Evolutionary conservation across 2,888 invertebrate species (phyloP).

Genomic region (Dioctria linearis): DNA sequence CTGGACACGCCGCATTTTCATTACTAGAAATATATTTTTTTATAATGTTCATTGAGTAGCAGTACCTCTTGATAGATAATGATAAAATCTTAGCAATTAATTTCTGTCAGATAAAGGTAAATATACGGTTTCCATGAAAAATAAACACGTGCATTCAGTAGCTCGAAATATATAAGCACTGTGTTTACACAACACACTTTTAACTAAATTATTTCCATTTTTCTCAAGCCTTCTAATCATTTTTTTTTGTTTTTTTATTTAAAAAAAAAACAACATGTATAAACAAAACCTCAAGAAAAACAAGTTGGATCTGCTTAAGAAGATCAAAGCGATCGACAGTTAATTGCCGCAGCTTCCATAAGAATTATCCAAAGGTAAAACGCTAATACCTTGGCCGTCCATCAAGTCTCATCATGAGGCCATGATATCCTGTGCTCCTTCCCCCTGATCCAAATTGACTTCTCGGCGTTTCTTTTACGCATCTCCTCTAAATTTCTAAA

Average conservation of each 20-base stretch:
- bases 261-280: conserved; percentile 40
- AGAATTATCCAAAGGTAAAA: conserved; percentile 7
- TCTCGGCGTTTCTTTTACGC: neutral
- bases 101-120: too few relatives aligned
- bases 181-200: conserved; percentile 6
- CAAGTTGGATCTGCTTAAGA: conserved; percentile 4
- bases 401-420: neutral
- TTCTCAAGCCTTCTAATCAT: conserved; percentile 4
- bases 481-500: neutral
- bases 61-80: too few relatives aligned
- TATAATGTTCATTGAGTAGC: too few relatives aligned
- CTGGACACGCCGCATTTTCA: too few relatives aligned
- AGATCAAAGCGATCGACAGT: conserved; percentile 25
- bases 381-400: neutral
- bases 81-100: too few relatives aligned
- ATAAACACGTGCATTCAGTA: conserved; percentile 5
- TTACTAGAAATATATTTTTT: too few relatives aligned
- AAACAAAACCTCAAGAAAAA: conserved; percentile 19
- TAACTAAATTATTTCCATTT: conserved; percentile 4
- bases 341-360: conserved; percentile 23
- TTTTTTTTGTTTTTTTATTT: neutral
- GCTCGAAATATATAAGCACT: neutral
- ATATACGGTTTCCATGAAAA: neutral
- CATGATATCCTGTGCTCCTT: neutral
- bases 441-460: neutral